A percentile compares a stretch with the other conserved stretches of the same genome.
phyloP scores from a whole-genome alignment of 2,797 vertebrate genomes.

The Alcedo quadribrachys region DNA sequence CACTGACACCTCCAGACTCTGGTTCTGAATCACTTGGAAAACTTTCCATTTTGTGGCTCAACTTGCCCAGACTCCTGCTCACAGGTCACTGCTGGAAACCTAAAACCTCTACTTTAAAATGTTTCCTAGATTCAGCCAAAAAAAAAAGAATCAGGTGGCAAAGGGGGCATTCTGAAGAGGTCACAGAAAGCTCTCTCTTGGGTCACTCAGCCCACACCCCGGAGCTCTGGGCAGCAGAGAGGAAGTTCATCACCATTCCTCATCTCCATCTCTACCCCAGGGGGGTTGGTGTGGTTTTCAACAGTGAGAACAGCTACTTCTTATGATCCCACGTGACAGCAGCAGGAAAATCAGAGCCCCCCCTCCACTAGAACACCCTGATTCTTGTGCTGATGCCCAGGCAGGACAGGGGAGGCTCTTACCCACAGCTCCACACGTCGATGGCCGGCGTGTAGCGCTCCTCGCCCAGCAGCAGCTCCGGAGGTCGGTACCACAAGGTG shows the following conservation, averaged over 20 bases:
- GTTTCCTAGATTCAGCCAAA: neutral
- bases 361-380: fast-evolving
- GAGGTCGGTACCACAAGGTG: constrained; percentile 98
- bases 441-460: constrained; percentile 97
- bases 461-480: constrained; percentile 94
- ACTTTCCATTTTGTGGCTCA: neutral
- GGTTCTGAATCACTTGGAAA: neutral
- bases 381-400: fast-evolving
- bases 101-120: neutral
- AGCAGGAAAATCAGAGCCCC: neutral
- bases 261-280: neutral
- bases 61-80: neutral
- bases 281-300: neutral
- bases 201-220: neutral
- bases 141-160: neutral
- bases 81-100: neutral
- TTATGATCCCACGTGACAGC: neutral
- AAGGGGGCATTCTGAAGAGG: neutral
- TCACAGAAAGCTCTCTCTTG: neutral
- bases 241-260: neutral
- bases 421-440: constrained; percentile 99
- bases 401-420: constrained; percentile 58
- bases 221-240: neutral
- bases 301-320: neutral
- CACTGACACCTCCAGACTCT: neutral